Evolutionary conservation across 2,888 invertebrate genomes (phyloP).

Genomic region (Ophion ventricosus): DNA sequence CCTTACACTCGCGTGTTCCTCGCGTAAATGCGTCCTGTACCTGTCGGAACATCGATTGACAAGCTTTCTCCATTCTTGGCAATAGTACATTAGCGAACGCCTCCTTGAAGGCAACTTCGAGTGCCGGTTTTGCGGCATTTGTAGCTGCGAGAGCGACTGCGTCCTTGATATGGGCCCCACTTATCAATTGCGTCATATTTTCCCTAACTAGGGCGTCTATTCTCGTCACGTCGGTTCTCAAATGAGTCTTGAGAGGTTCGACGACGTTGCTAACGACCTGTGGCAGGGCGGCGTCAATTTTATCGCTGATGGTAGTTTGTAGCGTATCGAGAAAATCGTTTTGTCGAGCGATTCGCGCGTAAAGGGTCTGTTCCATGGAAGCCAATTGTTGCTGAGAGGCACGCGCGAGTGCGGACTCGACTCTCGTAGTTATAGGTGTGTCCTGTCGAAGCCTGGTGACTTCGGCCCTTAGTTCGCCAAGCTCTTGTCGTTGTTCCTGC

Average conservation of each 20-base stretch:
- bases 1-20: conserved; percentile 96
- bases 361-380: conserved; percentile 76
- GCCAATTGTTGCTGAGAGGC: conserved; percentile 77
- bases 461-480: conserved; percentile 77
- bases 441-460: conserved; percentile 76
- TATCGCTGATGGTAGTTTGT: conserved; percentile 83
- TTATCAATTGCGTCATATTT: conserved; percentile 91
- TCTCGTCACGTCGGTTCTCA: conserved; percentile 85
- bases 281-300: conserved; percentile 84
- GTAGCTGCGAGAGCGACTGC: conserved; percentile 89
- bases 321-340: conserved; percentile 76
- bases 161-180: conserved; percentile 89
- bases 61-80: conserved; percentile 94
- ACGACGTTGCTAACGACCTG: conserved; percentile 88
- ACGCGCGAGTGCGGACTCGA: conserved; percentile 77
- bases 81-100: conserved; percentile 90
- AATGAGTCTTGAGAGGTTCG: conserved; percentile 89
- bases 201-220: conserved; percentile 90
- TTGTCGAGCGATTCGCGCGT: conserved; percentile 75
- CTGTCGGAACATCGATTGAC: conserved; percentile 94
- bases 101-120: conserved; percentile 91
- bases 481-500: conserved; percentile 78
- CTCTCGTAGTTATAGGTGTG: conserved; percentile 73
- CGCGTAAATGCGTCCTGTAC: conserved; percentile 94
- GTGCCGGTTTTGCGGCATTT: conserved; percentile 88